Evolutionary conservation across 37 sponge, comb jelly and placozoan species (phyloP).

Genomic region (Halichondria panicea): DNA sequence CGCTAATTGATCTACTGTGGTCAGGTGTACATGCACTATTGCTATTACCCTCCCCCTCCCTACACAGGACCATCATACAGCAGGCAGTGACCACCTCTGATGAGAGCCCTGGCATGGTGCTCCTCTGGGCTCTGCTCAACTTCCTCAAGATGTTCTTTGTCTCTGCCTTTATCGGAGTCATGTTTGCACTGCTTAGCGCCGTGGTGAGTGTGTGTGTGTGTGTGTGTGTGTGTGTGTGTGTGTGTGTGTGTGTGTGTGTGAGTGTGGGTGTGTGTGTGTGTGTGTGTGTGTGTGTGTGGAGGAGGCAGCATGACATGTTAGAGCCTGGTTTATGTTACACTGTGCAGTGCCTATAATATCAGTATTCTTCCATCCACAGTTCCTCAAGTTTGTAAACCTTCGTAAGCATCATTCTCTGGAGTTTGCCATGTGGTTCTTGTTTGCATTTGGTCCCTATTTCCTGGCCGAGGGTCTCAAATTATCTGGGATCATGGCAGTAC

Average conservation of each 20-base stretch:
- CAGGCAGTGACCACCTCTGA: conserved; percentile 11
- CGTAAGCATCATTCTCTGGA: conserved; percentile 84
- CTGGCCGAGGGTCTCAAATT: conserved; percentile 90
- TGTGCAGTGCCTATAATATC: no score
- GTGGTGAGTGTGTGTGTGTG: conserved; percentile 47
- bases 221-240: neutral
- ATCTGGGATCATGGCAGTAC: conserved; percentile 94
- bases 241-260: neutral
- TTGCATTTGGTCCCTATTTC: conserved; percentile 91
- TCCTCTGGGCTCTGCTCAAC: conserved; percentile 66
- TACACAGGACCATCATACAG: conserved; percentile 41
- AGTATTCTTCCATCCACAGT: conserved; percentile 53
- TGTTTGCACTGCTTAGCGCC: conserved; percentile 83
- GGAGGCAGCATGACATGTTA: no score
- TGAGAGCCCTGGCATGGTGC: conserved; percentile 21
- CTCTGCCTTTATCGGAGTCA: conserved; percentile 77
- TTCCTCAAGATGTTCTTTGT: conserved; percentile 86
- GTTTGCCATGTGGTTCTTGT: conserved; percentile 80
- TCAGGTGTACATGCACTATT: neutral
- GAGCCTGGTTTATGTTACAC: no score
- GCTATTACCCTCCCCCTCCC: neutral
- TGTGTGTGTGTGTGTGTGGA: no score
- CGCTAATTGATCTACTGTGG: neutral
- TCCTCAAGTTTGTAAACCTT: conserved; percentile 73
- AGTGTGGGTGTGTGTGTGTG: no score